Evolutionary conservation across 1,140 invertebrate species (phyloP).

Genomic region (Platorchestia sp.): DNA sequence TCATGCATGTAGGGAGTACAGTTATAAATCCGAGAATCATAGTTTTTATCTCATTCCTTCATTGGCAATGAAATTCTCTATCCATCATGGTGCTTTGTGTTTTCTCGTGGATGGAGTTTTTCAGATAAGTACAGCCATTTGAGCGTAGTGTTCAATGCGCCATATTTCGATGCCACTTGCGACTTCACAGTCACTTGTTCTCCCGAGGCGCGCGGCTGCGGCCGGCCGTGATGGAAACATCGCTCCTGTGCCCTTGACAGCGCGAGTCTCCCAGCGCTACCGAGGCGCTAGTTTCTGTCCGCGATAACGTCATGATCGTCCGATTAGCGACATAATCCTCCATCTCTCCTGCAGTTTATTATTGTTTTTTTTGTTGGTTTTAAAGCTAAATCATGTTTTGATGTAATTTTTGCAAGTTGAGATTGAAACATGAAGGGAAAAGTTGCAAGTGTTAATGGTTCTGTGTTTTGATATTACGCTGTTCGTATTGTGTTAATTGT

Average conservation of each 20-base stretch:
- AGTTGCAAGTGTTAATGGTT: background rate
- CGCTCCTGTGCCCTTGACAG: background rate
- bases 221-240: background rate
- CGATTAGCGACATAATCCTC: background rate
- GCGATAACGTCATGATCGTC: background rate
- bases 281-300: background rate
- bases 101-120: background rate
- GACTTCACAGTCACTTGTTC: background rate
- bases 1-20: background rate
- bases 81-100: background rate
- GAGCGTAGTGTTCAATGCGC: background rate
- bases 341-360: background rate
- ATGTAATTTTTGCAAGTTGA: background rate
- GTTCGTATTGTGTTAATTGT: background rate
- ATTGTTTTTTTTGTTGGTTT: background rate
- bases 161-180: background rate
- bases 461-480: background rate
- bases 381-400: background rate
- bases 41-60: background rate
- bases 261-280: background rate
- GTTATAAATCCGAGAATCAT: background rate
- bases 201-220: background rate
- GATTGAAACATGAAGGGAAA: background rate
- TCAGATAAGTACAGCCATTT: background rate
- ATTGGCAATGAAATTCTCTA: background rate